Evolutionary conservation across 2,888 invertebrate genomes (phyloP).

Genomic region (Carabus problematicus): DNA sequence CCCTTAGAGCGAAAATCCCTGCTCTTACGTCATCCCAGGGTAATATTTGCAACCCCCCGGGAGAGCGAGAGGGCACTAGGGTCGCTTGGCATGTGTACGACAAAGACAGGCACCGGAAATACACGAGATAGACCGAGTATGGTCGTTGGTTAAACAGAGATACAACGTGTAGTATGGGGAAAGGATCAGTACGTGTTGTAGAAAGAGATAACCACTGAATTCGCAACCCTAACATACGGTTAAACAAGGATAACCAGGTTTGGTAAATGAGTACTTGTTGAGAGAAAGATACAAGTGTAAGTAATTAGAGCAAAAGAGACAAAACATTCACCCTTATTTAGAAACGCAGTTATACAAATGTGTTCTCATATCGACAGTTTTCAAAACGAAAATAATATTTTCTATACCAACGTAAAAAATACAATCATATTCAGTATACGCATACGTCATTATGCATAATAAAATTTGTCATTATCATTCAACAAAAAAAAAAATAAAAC

Average conservation of each 20-base stretch:
- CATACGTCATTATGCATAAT: too few species aligned
- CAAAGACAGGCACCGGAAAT: constrained; percentile 22
- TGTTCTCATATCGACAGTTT: background rate
- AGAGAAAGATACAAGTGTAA: constrained; percentile 8
- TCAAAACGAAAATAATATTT: background rate
- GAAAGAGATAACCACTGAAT: constrained; percentile 10
- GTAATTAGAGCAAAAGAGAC: constrained; percentile 10
- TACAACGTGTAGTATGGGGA: constrained; percentile 13
- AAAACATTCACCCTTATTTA: background rate
- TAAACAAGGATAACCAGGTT: too few species aligned
- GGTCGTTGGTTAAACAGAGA: constrained; percentile 20
- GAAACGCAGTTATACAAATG: background rate
- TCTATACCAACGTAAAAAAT: too few species aligned
- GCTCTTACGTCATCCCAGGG: constrained; percentile 46
- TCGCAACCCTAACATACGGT: too few species aligned
- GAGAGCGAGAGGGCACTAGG: constrained; percentile 43
- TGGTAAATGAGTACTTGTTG: constrained; percentile 14
- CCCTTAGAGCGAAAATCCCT: constrained; percentile 14
- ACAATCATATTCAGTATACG: too few species aligned
- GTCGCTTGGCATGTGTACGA: constrained; percentile 15
- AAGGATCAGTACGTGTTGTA: constrained; percentile 27
- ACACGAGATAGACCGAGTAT: background rate
- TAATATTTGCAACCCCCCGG: constrained; percentile 50
- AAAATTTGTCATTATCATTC: too few species aligned
- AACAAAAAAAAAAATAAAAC: too few species aligned